A percentile compares a stretch with the other conserved stretches of the same genome.
phyloP scores from a whole-genome alignment of 2,797 vertebrate species.

The Cephalopachus bancanus region DNA sequence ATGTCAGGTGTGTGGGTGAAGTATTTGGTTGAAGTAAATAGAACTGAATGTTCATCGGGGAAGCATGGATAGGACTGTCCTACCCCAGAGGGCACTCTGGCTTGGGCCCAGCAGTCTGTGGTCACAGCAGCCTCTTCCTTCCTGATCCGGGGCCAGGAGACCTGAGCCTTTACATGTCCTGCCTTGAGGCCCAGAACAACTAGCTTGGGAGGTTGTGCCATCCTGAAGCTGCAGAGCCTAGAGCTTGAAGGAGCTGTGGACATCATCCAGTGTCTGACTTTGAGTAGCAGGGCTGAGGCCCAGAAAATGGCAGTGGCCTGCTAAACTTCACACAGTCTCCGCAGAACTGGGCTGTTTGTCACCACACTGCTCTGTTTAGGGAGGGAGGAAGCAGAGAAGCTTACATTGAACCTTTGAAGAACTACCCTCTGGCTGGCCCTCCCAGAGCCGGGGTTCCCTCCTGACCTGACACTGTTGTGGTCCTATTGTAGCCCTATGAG shows the following conservation, averaged over 20 bases:
- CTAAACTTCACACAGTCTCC: background rate
- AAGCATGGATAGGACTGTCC: background rate
- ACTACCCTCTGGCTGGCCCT: background rate
- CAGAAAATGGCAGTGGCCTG: background rate
- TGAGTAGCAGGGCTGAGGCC: background rate
- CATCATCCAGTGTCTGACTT: background rate
- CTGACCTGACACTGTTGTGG: too few relatives aligned
- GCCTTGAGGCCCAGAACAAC: background rate
- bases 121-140: background rate
- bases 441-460: background rate
- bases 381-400: background rate
- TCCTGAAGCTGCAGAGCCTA: background rate
- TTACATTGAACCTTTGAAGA: background rate
- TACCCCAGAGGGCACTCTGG: background rate
- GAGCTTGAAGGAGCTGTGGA: background rate
- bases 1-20: slow-evolving; percentile 44
- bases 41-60: background rate
- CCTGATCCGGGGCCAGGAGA: background rate
- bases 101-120: background rate
- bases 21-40: slow-evolving; percentile 11
- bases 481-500: background rate
- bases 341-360: background rate
- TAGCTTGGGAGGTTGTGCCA: background rate
- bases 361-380: background rate
- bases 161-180: background rate